Evolutionary conservation across 2,797 vertebrate species (phyloP).

Genomic region (Anas bahamensis): DNA sequence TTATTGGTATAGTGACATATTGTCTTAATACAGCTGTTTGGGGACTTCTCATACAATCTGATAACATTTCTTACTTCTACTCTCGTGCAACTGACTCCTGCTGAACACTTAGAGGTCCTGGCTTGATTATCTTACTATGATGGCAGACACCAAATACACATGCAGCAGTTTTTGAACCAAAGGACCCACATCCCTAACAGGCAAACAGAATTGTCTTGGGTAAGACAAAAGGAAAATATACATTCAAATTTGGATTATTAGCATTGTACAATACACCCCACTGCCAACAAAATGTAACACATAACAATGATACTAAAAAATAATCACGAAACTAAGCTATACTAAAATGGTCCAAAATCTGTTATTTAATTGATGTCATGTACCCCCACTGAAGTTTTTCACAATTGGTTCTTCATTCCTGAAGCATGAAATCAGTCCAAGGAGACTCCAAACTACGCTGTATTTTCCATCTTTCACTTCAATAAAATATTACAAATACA

Average conservation of each 20-base stretch:
- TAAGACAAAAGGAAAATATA: neutral
- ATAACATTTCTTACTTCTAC: neutral
- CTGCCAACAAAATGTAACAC: neutral
- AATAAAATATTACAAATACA: slow-evolving; percentile 58
- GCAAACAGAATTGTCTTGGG: neutral
- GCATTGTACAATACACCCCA: neutral
- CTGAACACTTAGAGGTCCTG: neutral
- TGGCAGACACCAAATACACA: neutral
- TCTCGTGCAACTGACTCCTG: neutral
- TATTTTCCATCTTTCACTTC: slow-evolving; percentile 43
- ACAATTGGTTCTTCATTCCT: slow-evolving; percentile 51
- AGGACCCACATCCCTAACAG: neutral
- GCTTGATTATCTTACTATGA: neutral
- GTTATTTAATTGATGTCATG: neutral
- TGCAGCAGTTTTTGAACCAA: neutral
- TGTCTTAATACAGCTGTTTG: neutral
- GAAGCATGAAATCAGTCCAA: slow-evolving; percentile 26
- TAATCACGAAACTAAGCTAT: neutral
- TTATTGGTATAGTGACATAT: neutral
- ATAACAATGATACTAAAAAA: neutral
- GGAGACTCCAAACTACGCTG: slow-evolving; percentile 13
- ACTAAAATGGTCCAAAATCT: neutral
- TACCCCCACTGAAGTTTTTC: neutral
- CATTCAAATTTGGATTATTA: neutral
- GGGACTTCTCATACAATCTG: neutral